These are phyloP conservation scores for Saccostrea echinata DNA, from an alignment of 1,140 invertebrate genomes.

Conservation along the genomic window DNA sequence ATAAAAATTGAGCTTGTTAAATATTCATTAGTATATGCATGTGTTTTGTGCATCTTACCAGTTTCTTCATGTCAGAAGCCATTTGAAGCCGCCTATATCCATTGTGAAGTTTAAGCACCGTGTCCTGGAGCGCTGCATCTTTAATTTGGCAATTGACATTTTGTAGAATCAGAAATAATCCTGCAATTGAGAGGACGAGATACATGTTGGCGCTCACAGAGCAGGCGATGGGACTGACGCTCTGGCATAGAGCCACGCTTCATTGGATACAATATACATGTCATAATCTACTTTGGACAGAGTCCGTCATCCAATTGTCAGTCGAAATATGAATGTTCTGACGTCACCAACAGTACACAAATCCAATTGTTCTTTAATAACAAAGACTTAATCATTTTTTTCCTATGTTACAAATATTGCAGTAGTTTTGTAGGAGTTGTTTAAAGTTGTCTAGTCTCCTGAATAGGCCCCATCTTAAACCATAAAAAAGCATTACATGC, in stretches of 20 bases:
- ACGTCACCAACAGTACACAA: background rate
- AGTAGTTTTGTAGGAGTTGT: too few relatives aligned
- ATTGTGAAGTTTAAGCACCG: slow-evolving; percentile 54
- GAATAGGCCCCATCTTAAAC: too few relatives aligned
- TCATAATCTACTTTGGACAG: background rate
- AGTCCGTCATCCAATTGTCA: slow-evolving; percentile 8
- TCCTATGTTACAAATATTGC: too few relatives aligned
- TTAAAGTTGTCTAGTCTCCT: too few relatives aligned
- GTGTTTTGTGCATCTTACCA: slow-evolving; percentile 37
- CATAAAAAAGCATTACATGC: too few relatives aligned
- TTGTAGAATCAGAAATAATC: slow-evolving; percentile 39
- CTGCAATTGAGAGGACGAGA: background rate
- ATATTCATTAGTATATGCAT: background rate
- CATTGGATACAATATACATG: background rate
- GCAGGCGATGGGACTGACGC: slow-evolving; percentile 8
- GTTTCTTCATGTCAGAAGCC: slow-evolving; percentile 54
- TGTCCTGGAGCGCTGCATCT: slow-evolving; percentile 38
- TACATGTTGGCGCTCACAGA: slow-evolving; percentile 13
- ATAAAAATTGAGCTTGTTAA: background rate
- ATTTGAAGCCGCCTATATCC: slow-evolving; percentile 48
- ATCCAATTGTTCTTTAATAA: slow-evolving; percentile 1
- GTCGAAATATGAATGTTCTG: background rate
- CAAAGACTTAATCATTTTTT: too few relatives aligned
- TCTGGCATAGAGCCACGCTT: slow-evolving; percentile 5
- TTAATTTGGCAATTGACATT: slow-evolving; percentile 4